phyloP scores from a whole-genome alignment of 1,140 invertebrate genomes.

The Drosophila tsacasi region DNA sequence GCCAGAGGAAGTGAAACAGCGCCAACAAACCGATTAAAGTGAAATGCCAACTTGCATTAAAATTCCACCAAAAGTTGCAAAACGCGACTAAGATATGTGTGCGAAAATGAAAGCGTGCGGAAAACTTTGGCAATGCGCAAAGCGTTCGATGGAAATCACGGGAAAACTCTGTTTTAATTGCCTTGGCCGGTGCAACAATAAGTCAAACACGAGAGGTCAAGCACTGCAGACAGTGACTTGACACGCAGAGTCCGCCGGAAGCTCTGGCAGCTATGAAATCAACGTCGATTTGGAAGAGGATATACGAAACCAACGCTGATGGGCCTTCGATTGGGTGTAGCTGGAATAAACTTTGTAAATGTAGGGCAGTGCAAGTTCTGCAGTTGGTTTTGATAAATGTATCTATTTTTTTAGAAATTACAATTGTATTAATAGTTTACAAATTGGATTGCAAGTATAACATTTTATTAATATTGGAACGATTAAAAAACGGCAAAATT shows the following conservation, averaged over 20 bases:
- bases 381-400: neutral
- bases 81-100: conserved; percentile 19
- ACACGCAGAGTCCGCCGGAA: conserved; percentile 35
- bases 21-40: conserved; percentile 41
- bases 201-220: conserved; percentile 41
- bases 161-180: conserved; percentile 41
- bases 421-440: neutral
- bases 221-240: conserved; percentile 32
- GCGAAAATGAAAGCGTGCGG: conserved; percentile 37
- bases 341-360: conserved; percentile 45
- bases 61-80: conserved; percentile 21
- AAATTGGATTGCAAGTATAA: neutral
- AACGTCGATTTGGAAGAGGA: conserved; percentile 22
- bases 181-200: conserved; percentile 32
- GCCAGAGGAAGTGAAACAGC: conserved; percentile 27
- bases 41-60: conserved; percentile 41
- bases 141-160: conserved; percentile 27
- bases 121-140: conserved; percentile 38
- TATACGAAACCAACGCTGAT: conserved; percentile 50
- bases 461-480: neutral
- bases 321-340: conserved; percentile 24
- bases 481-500: neutral
- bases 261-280: conserved; percentile 2
- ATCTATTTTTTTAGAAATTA: no score
- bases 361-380: conserved; percentile 47